phyloP scores from a whole-genome alignment of 1,140 invertebrate species.

The Cryptotermes secundus region DNA sequence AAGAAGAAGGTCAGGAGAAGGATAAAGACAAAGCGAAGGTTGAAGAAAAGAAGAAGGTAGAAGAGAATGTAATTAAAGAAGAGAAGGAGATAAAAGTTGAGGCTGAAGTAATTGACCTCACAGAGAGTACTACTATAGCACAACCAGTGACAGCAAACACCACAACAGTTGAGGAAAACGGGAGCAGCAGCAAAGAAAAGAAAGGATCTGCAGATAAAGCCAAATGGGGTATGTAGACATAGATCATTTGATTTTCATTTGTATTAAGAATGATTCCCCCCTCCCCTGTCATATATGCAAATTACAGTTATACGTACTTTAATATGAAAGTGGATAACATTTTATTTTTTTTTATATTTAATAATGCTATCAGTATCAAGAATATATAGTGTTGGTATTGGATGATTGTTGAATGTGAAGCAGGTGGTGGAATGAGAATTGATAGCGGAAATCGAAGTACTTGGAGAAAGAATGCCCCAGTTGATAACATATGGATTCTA shows the following conservation, averaged over 20 bases:
- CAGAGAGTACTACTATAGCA: constrained; percentile 47
- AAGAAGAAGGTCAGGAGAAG: constrained; percentile 51
- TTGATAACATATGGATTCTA: neutral
- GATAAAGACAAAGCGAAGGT: constrained; percentile 48
- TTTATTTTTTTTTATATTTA: no score
- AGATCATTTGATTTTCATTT: no score
- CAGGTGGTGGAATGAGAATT: no score
- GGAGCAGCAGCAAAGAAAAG: constrained; percentile 29
- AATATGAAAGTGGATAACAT: no score
- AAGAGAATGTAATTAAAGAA: constrained; percentile 36
- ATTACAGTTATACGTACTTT: no score
- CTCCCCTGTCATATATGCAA: no score
- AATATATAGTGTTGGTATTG: no score
- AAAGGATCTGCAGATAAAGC: neutral
- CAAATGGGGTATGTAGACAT: neutral
- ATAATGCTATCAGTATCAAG: no score
- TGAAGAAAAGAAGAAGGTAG: constrained; percentile 48
- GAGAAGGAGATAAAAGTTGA: constrained; percentile 41
- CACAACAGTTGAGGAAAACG: neutral
- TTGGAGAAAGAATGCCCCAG: no score
- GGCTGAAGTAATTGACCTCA: constrained; percentile 52
- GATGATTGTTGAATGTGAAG: no score
- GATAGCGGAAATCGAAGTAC: neutral
- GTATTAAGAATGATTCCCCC: no score
- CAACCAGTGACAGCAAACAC: neutral